Evolutionary conservation across 2,113 vertebrate genomes (phyloP).

Genomic region (Sylvicapra grimmia): DNA sequence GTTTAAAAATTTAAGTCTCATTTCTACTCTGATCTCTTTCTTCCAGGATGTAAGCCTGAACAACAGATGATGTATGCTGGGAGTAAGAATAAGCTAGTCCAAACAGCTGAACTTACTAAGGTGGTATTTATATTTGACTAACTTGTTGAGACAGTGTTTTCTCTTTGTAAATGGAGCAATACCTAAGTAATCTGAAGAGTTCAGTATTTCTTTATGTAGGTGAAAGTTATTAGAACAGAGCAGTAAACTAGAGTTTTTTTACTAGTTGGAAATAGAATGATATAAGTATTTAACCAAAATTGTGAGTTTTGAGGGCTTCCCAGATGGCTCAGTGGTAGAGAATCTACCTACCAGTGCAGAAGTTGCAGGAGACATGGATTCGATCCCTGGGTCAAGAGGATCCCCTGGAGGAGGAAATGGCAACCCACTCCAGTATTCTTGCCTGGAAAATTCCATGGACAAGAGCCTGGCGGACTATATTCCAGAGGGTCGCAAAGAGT

Average conservation of each 20-base stretch:
- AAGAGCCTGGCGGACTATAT: neutral
- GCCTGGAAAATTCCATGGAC: neutral
- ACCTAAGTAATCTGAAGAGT: neutral
- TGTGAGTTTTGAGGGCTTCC: neutral
- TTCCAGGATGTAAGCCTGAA: slow-evolving; percentile 92
- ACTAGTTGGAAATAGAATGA: neutral
- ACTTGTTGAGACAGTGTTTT: neutral
- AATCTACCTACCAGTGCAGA: neutral
- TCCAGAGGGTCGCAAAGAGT: neutral
- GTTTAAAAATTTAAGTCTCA: neutral
- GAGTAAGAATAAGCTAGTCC: slow-evolving; percentile 96
- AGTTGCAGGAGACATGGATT: neutral
- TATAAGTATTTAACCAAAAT: neutral
- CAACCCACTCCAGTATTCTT: neutral
- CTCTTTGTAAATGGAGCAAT: neutral
- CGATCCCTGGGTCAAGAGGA: neutral
- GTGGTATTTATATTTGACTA: slow-evolving; percentile 69
- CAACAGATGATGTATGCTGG: slow-evolving; percentile 99
- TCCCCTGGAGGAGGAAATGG: neutral
- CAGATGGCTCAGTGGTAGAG: neutral
- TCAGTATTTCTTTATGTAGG: neutral
- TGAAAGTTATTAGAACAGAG: neutral
- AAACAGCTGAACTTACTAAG: slow-evolving; percentile 93
- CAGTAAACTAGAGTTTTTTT: neutral
- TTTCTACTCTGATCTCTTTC: slow-evolving; percentile 1